Evolutionary conservation across 2,888 invertebrate species (phyloP), one percentile per base, ranked within the genome.

Genomic region (Meteorus cinctellus): DNA sequence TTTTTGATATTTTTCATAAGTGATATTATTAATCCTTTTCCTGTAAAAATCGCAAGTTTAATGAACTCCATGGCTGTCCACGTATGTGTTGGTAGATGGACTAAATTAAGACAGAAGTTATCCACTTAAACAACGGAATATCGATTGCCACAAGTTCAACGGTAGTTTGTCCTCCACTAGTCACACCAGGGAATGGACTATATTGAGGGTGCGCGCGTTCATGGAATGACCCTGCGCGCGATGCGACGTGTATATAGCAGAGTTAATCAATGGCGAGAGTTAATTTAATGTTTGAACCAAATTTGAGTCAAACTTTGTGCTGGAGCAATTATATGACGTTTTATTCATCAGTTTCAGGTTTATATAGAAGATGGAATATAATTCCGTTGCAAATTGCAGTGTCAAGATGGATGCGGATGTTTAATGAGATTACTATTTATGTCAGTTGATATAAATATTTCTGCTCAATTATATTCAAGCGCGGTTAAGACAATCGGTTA

Each of bases 141-240:
- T 71, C 60, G 71, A 71, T 71, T 71, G 71, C 59, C 41, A 62
- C 71, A 71, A 71, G 71, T 71, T 71, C 41, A 71, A 36, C 71
- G 59, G 34, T 55, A 59, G 69, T 69, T 69, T 69, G 69, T 69
- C 59, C 55, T 19, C 55, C 41, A 41, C 69, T 19, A 51, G 69
- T 71, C 62, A 71, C 59, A 60, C 24, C 41, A 62, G 62, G 60
- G 71, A 71, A 71, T 71, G 62, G 59, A 59, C 71, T 68, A 68
- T 68, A 68, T 48, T 29, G 48, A 51, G 10, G 6, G 55, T 68
- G 29, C 14, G 63, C 63, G 34, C 63, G 29, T 63, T 63, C 6
- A n/a, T 5, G 16, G n/a, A n/a, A 31, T 63, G 34, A 31, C 29
- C 63, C 29, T 55, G 68, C 51, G 51, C 62, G 62, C 10, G 27